Base-by-base conservation (phyloP, 2,888 invertebrate genomes). In the Caenorhabditis panamensis region DNA sequence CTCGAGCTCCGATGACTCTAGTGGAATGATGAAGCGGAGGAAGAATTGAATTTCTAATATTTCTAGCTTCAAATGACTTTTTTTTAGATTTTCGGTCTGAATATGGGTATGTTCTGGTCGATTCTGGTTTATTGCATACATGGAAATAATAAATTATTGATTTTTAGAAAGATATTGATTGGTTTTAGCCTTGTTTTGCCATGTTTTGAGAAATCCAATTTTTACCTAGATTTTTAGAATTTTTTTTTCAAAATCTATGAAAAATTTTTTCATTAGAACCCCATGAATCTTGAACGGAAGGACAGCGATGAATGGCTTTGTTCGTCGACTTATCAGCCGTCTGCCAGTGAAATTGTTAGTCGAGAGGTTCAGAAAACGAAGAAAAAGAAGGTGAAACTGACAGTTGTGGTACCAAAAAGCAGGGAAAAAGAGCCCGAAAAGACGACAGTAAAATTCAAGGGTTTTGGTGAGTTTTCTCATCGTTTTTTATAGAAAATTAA, bases 271-370 rank as follows among this genome's bases (percentile, higher is more conserved):
- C n/a, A n/a, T n/a, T n/a, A 58, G 20, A 44, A 41, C 28, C 41
- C 41, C n/a, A 28, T 37, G 18, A 36, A 37, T 26, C 20, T 62
- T 20, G 9, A 31, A 44, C 28, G 69, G 20, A 47, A 80, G 22
- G 62, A 75, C 2, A 67, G 67, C 18, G 81, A 81, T 36, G 81
- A 81, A 36, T 81, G 81, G 81, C 51, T 81, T n/a, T 81, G 81
- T 28, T 72, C 81, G 11, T 71, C 66, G 9, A 81, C 71, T 18
- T 66, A 81, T 28, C 59, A 51, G 13, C 81, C 81, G 22, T 63
- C 24, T 58, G 51, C 31, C n/a, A 47, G 62, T 6, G 81, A 81
- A 77, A 66, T n/a, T n/a, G n/a, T n/a, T 78, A 59, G 13, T 69
- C 18, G 44, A 36, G 16, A 58, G 62, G 16, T 13, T 6, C 9